Percentiles rank a stretch among this genome's conserved stretches.
phyloP scores from a whole-genome alignment of 2,797 vertebrate genomes.

The Malurus leucopterus region DNA sequence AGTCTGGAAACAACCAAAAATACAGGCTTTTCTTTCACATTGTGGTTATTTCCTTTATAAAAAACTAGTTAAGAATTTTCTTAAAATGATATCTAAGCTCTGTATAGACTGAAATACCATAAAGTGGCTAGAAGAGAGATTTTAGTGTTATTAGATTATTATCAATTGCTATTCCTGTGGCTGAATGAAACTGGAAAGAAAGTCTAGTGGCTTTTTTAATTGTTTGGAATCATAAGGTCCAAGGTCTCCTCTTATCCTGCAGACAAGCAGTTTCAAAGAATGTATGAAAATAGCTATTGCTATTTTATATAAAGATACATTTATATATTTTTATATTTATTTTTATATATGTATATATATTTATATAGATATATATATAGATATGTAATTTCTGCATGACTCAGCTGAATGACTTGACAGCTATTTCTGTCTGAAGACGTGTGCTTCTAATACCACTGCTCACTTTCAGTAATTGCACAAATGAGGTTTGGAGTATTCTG shows the following conservation, averaged over 20 bases:
- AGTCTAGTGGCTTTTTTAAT: not conserved
- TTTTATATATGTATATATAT: accelerated
- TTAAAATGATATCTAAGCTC: not conserved
- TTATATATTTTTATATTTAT: accelerated
- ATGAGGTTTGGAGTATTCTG: not conserved
- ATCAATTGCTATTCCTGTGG: not conserved
- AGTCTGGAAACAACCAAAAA: not conserved
- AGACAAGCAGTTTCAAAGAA: not conserved
- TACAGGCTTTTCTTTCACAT: not conserved
- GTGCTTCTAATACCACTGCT: not conserved
- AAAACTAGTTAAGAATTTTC: not conserved
- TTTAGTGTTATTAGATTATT: not conserved
- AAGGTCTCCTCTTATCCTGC: not conserved
- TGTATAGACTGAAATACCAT: not conserved
- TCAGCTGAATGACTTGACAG: not conserved
- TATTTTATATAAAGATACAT: accelerated
- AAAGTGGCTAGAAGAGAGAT: not conserved
- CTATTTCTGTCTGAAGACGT: not conserved
- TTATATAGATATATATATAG: accelerated
- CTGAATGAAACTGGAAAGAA: not conserved
- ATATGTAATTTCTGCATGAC: not conserved
- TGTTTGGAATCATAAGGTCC: not conserved
- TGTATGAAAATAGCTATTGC: not conserved
- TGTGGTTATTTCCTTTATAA: not conserved
- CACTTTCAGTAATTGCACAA: not conserved